Evolutionary conservation across 2,797 vertebrate genomes (phyloP).

Genomic region (Hoplostethus atlanticus): DNA sequence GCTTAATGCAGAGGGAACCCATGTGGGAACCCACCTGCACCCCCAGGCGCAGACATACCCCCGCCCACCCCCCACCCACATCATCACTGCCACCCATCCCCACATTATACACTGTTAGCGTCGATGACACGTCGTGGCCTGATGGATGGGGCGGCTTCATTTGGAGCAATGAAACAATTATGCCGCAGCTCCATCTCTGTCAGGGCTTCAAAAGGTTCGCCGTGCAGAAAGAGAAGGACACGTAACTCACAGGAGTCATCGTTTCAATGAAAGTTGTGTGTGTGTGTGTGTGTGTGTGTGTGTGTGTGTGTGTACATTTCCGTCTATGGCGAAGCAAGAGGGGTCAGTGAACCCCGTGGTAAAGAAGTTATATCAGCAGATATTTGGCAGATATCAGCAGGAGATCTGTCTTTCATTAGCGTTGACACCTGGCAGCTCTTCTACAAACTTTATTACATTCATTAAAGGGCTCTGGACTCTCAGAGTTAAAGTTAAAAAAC

Average conservation of each 20-base stretch:
- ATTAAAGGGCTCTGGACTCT: no score
- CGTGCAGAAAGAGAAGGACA: constrained; percentile 49
- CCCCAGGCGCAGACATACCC: not conserved
- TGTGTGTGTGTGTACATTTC: not conserved
- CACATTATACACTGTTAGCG: constrained; percentile 42
- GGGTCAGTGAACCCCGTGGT: not conserved
- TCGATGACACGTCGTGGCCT: constrained; percentile 58
- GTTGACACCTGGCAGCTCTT: no score
- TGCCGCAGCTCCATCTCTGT: constrained; percentile 71
- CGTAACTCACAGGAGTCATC: constrained; percentile 58
- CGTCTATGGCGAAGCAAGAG: not conserved
- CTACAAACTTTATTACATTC: no score
- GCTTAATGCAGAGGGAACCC: constrained; percentile 23
- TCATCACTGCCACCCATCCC: constrained; percentile 40
- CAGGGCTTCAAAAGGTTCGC: constrained; percentile 66
- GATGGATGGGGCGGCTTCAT: constrained; percentile 80
- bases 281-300: not conserved
- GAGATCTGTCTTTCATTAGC: no score
- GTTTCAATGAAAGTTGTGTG: constrained; percentile 40
- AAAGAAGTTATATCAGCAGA: not conserved
- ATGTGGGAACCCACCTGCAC: not conserved
- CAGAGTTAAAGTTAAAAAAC: no score
- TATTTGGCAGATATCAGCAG: no score
- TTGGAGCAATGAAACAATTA: constrained; percentile 80
- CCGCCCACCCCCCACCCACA: constrained; percentile 20